Conservation (phyloP, 2,888 invertebrate species). For the Caenorhabditis becei region DNA sequence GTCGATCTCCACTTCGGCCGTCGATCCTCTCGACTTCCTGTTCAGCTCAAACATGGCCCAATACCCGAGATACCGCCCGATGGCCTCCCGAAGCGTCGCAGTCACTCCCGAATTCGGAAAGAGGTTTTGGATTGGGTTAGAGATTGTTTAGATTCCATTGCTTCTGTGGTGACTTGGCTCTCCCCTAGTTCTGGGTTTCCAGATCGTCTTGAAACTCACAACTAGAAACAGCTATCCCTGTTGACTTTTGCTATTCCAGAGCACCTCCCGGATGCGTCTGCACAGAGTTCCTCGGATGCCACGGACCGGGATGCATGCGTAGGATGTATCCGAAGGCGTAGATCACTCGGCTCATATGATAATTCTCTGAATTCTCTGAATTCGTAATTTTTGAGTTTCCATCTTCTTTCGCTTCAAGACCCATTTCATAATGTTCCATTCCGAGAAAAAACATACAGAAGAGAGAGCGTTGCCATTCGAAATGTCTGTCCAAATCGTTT, state of each 20-base stretch:
- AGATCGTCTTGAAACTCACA: neutral
- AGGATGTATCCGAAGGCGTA: slow-evolving; percentile 37
- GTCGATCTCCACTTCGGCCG: slow-evolving; percentile 14
- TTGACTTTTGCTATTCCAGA: slow-evolving; percentile 26
- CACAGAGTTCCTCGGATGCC: slow-evolving; percentile 55
- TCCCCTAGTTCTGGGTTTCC: neutral
- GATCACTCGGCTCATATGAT: neutral
- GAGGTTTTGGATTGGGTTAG: slow-evolving; percentile 53
- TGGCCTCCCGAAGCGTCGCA: slow-evolving; percentile 2
- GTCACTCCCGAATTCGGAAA: slow-evolving; percentile 47
- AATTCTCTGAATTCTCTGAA: too few relatives aligned
- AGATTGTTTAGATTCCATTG: slow-evolving; percentile 1
- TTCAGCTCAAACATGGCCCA: slow-evolving; percentile 55
- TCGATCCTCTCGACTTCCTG: slow-evolving; percentile 52
- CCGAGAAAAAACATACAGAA: neutral
- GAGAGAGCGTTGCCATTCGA: neutral
- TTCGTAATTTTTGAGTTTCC: too few relatives aligned
- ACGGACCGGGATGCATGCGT: slow-evolving; percentile 57
- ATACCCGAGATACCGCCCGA: slow-evolving; percentile 40
- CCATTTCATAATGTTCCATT: too few relatives aligned
- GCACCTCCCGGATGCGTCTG: slow-evolving; percentile 56
- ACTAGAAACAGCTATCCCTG: too few relatives aligned
- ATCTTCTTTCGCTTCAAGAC: neutral
- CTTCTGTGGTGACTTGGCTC: neutral
- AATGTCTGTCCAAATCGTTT: neutral